Percentiles rank a stretch among this genome's conserved stretches.
Conservation (phyloP, 2,888 invertebrate species). For the Baronia brevicornis region DNA sequence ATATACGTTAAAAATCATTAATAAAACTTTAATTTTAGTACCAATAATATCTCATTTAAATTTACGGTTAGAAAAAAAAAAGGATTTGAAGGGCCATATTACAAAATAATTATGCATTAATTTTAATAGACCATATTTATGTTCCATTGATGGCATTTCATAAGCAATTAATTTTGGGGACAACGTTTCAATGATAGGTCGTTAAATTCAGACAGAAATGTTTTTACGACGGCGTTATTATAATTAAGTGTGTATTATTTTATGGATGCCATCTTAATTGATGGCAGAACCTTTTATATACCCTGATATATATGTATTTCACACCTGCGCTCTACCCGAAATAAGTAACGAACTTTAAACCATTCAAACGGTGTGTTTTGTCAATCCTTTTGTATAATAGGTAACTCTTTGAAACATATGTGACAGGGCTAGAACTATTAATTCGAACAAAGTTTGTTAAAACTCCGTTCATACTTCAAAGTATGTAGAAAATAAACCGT, state of each 20-base stretch:
- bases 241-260: conserved; percentile 18
- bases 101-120: conserved; percentile 18
- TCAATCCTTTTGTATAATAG: no score
- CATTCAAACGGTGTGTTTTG: no score
- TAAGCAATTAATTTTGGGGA: conserved; percentile 27
- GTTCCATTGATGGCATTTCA: conserved; percentile 25
- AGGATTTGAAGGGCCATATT: conserved; percentile 18
- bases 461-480: no score
- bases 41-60: conserved; percentile 16
- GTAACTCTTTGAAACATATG: no score
- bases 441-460: no score
- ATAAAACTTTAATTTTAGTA: conserved; percentile 12
- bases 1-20: conserved; percentile 12
- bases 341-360: background rate
- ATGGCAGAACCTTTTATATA: conserved; percentile 9
- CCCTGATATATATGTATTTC: conserved; percentile 2
- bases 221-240: conserved; percentile 16
- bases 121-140: conserved; percentile 24
- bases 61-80: conserved; percentile 16
- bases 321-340: conserved; percentile 6
- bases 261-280: conserved; percentile 16
- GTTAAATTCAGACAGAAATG: conserved; percentile 22
- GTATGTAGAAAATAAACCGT: no score
- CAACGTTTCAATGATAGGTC: conserved; percentile 26
- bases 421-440: no score